Evolutionary conservation across 2,797 vertebrate genomes (phyloP), one percentile per base, ranked within the genome.

Genomic region (Clarias pachynema): DNA sequence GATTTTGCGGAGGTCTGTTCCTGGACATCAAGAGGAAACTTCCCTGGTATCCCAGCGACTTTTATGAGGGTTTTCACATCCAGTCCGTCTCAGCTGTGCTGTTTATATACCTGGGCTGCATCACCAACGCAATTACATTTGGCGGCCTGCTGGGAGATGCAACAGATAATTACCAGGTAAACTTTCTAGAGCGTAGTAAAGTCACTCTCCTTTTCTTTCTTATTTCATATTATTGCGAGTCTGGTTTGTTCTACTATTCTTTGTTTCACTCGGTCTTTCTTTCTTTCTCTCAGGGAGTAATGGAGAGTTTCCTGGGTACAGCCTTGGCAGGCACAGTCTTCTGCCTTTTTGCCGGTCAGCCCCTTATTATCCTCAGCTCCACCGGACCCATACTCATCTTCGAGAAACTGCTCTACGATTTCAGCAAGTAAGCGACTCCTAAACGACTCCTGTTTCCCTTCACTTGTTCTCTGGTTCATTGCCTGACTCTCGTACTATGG

Each of bases 331-430:
- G 98, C 4, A 93, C 96, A 4, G 92, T 98, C 86, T 99, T 99
- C 92, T 99, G 98, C 88, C 89, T 98, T 88, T 97, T 99, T 7
- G 90, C 96, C 0, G 98, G 98, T 84, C 98, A 99, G 90, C 98
- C 98, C 0, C 98, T 99, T 92, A 99, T 99, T 94, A 99, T 99
- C 92, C 97, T 99, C 91, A 99, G 98, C 94, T 99, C 98, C 92
- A 99, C 98, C 0, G 98, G 98, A 16, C 98, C 98, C 91, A 99
- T 99, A 91, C 98, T 99, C 92, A 97, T 99, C 95, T 99, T 99
- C 0, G 98, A 99, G 91, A 99, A 99, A 89, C 97, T 99, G 73
- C 97, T 99, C 78, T 99, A 95, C 3, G 98, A 99, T 89, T 99
- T 99, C 95, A 98, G 98, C 98, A 99, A 97, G 98, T 99, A 95